Conservation (phyloP, 2,888 invertebrate genomes). For the Heliconius erato region DNA sequence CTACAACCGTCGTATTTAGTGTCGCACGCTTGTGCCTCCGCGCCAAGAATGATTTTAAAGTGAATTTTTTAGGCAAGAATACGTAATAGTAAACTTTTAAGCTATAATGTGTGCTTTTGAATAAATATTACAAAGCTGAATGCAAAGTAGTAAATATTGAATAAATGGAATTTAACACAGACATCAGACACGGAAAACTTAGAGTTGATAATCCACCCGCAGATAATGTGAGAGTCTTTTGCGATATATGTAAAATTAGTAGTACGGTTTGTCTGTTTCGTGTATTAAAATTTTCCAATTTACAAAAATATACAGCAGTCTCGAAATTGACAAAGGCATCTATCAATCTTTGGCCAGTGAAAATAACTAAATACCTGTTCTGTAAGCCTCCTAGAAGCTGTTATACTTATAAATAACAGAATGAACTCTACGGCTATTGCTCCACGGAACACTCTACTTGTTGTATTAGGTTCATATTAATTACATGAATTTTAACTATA, state of each 20-base stretch:
- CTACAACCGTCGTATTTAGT: too few relatives aligned
- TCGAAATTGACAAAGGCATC: conserved; percentile 65
- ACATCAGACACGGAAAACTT: conserved; percentile 64
- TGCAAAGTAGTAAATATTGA: conserved; percentile 65
- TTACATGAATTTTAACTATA: conserved; percentile 60
- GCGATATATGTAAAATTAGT: conserved; percentile 60
- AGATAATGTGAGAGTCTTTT: conserved; percentile 65
- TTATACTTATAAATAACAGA: conserved; percentile 60
- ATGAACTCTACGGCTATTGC: conserved; percentile 64
- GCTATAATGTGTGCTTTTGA: too few relatives aligned
- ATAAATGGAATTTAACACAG: conserved; percentile 64
- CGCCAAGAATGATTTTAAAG: too few relatives aligned
- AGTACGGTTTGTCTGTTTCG: conserved; percentile 65
- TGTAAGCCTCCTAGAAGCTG: conserved; percentile 68
- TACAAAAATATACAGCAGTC: conserved; percentile 64
- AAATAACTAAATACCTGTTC: conserved; percentile 64
- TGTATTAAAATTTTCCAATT: conserved; percentile 71
- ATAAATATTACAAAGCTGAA: conserved; percentile 13
- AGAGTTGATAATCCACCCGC: conserved; percentile 68
- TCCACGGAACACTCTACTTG: conserved; percentile 61
- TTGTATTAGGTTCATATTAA: conserved; percentile 56
- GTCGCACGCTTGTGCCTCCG: too few relatives aligned
- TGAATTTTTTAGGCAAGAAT: too few relatives aligned
- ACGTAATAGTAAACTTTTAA: too few relatives aligned
- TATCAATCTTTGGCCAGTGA: conserved; percentile 66